Conservation (phyloP, 2,888 invertebrate genomes). For the Creontiades dilutus region DNA sequence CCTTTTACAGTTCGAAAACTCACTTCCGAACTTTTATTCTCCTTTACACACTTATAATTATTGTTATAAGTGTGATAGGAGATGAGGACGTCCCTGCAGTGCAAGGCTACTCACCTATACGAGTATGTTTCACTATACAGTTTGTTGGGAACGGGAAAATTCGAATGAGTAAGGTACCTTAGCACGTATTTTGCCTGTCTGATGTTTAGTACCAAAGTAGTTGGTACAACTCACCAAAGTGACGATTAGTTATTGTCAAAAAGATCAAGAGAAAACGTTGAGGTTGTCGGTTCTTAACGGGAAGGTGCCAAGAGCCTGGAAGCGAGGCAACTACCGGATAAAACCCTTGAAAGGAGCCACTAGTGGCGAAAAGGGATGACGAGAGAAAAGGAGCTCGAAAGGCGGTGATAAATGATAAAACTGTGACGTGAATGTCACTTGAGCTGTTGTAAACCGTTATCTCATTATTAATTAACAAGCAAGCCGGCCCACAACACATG, state of each 20-base stretch:
- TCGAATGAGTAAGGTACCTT: no score
- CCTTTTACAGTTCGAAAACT: no score
- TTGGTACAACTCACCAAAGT: neutral
- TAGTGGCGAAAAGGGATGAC: slow-evolving; percentile 26
- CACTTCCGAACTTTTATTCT: no score
- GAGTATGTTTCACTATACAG: no score
- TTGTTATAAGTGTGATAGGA: no score
- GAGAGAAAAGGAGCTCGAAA: slow-evolving; percentile 31
- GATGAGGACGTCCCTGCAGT: no score
- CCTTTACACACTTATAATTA: no score
- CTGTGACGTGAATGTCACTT: slow-evolving; percentile 61
- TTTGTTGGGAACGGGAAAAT: no score
- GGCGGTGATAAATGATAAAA: slow-evolving; percentile 64
- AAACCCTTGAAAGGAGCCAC: slow-evolving; percentile 26
- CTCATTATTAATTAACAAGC: slow-evolving; percentile 61
- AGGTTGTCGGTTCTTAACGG: neutral
- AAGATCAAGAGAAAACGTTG: neutral
- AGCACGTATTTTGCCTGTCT: neutral
- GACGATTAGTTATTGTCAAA: neutral
- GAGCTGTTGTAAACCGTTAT: slow-evolving; percentile 58
- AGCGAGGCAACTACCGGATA: slow-evolving; percentile 35
- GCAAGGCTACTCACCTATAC: no score
- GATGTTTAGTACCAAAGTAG: neutral
- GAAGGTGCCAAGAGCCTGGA: slow-evolving; percentile 23
- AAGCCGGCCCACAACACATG: neutral